Evolutionary conservation across 2,888 invertebrate genomes (phyloP), one percentile per base, ranked within the genome.

Genomic region (Boloria euphrosyne): DNA sequence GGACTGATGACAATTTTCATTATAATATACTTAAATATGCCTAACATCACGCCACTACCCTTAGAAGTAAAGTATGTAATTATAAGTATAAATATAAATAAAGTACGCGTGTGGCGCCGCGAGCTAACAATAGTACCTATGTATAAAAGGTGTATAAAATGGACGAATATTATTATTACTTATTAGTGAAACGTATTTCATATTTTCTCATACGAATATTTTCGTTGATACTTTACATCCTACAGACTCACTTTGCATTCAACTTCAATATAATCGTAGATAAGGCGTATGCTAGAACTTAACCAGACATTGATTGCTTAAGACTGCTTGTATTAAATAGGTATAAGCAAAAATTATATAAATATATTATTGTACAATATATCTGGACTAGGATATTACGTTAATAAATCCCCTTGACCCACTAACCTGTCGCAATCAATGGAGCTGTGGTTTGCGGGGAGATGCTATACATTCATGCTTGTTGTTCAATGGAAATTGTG

Each of bases 391-490:
- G 31, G 31, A 50, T 50, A 31, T 31, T 18, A 59, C 47, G 17
- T 27, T 57, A 46, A 57, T 46, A 71, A 64, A 65, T 64, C 71
- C 78, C 79, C 78, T 78, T 85, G 87, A 87, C 89, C 89, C 75
- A 87, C 83, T 89, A 85, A 87, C 89, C 87, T 76, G 75, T 68
- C 60, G 77, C 76, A 87, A 89, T 89, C 90, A 90, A 89, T 89
- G 88, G 75, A 83, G 74, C 78, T 78, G 69, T 67, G 68, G 60
- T 74, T 78, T 78, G 69, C 68, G 68, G 60, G 60, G 52, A 57
- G 47, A 46, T 65, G 62, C 52, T 38, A 17, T 53, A 55, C 67
- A 67, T 67, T 70, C 70, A 70, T 57, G 38, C 55, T 49, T 50
- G 60, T 54, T 66, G 46, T 66, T 68, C 71, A 72, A 72, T 74